Evolutionary conservation across 1,140 invertebrate genomes (phyloP), one percentile per base, ranked within the genome.

Genomic region (Copidosoma floridanum): DNA sequence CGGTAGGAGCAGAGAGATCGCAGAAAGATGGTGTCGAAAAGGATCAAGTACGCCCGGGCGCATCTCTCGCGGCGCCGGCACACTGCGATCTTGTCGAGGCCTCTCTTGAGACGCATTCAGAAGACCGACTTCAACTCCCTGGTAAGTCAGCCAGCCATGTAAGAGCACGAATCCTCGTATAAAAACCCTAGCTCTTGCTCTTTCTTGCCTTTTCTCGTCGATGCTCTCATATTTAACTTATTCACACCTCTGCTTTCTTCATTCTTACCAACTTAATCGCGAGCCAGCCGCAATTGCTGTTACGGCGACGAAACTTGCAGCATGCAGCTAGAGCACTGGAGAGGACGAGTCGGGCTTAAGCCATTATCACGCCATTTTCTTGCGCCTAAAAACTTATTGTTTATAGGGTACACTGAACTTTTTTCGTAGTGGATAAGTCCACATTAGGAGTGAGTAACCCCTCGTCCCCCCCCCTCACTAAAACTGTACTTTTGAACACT

Each of bases 11-110:
- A 2, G 41, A 23, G 23, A 48, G 46, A 64, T 41, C 21, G 12
- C 10, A 11, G 8, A 29, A 68, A 67, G 64, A 76, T 72, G 71
- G 40, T 68, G 29, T 68, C 65, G 11, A 66, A 65, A 52, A 73
- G 69, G 65, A 62, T 78, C 51, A 77, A 72, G 68, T 76, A 77
- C 61, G 75, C 73, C 26, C 67, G 67, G 58, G 65, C 65, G 55
- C 76, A 78, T 69, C 65, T 78, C 35, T 71, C 74, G 14, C 64
- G 20, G 1, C 47, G 65, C 20, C 62, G 71, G 46, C 65, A 78
- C 54, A 71, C 58, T 41, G 61, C 68, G 24, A 43, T 68, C 11
- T 62, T 78, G 4, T 74, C 76, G 5, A 66, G 56, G 11, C 76
- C 76, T 2, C 65, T 67, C 24, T 75, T 72, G 75, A 67, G 75